Evolutionary conservation across 2,113 vertebrate genomes (phyloP), one percentile per base, ranked within the genome.

Genomic region (Lycaon pictus): DNA sequence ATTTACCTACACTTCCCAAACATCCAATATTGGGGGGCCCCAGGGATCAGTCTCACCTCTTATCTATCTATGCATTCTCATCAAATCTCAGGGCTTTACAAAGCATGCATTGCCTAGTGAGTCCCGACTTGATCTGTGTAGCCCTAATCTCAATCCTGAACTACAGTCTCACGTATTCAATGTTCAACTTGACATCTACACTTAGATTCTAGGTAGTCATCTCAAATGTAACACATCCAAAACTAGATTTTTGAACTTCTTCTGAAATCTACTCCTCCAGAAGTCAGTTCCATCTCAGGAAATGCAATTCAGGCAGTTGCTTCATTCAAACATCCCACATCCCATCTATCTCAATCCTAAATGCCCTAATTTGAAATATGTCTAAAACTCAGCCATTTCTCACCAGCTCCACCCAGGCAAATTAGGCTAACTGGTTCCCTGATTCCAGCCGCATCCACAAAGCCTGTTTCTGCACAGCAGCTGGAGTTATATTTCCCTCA

Each of bases 121-220:
- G 48, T 37, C n/a, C 11, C 55, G 58, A 8, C 53, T 90, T 85
- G 35, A 8, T 76, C 19, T 3, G 27, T 48, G 35, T 48, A 88
- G 16, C 12, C 8, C 17, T 81, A 65, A n/a, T 76, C 69, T 62
- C 63, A 51, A 4, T 51, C 67, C 27, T 20, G 3, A 80, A n/a
- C 15, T 32, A 43, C 11, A 88, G 29, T 74, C 25, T 90, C 81
- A 69, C 23, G 56, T 76, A 69, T 91, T 95, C 16, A 71, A 2
- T 85, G 95, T 96, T 85, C 71, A 81, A 2, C 32, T 93, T 67
- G 72, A 85, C 48, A 58, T 80, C 71, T 95, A 35, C 25, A 84
- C 58, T 72, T 80, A 76, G 23, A 58, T 74, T 63, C 92, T 96
- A 80, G 35, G 83, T 88, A 93, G 92, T 84, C 63, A 88, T 84